These are phyloP conservation scores for Lasius fuliginosus DNA, from an alignment of 2,888 invertebrate genomes.

Conservation along the genomic window DNA sequence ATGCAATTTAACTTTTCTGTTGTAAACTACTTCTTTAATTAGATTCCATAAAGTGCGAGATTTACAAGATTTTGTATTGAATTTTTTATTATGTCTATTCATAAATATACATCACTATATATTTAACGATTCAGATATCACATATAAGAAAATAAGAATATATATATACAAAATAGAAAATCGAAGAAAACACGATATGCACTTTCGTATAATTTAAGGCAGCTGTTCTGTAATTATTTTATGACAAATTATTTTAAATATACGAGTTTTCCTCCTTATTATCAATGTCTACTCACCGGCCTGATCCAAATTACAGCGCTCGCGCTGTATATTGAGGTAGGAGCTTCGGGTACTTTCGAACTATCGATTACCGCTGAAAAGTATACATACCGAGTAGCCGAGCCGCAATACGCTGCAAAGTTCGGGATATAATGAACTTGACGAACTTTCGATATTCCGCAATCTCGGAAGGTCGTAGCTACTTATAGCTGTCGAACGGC, in stretches of 20 bases:
- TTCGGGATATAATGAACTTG: conserved; percentile 57
- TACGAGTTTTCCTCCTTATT: background rate
- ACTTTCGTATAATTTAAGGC: background rate
- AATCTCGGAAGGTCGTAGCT: conserved; percentile 46
- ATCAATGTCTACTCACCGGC: background rate
- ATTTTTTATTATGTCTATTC: background rate
- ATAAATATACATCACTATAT: background rate
- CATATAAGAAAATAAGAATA: background rate
- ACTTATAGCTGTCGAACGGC: conserved; percentile 41
- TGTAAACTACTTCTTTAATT: background rate
- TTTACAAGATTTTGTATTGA: background rate
- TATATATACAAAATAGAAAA: background rate
- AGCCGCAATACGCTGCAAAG: conserved; percentile 50
- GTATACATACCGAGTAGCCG: conserved; percentile 48
- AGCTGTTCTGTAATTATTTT: background rate
- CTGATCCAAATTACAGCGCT: conserved; percentile 35
- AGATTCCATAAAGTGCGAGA: background rate
- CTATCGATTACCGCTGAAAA: conserved; percentile 63
- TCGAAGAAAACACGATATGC: background rate
- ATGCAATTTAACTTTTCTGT: background rate
- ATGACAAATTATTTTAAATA: background rate
- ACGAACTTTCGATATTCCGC: conserved; percentile 50
- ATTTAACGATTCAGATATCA: background rate
- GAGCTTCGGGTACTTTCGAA: conserved; percentile 50
- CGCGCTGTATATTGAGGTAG: conserved; percentile 22